Percentiles rank a stretch among this genome's conserved stretches.
Evolutionary conservation across 2,113 vertebrate species (phyloP).

Genomic region (Oxyruncus cristatus): DNA sequence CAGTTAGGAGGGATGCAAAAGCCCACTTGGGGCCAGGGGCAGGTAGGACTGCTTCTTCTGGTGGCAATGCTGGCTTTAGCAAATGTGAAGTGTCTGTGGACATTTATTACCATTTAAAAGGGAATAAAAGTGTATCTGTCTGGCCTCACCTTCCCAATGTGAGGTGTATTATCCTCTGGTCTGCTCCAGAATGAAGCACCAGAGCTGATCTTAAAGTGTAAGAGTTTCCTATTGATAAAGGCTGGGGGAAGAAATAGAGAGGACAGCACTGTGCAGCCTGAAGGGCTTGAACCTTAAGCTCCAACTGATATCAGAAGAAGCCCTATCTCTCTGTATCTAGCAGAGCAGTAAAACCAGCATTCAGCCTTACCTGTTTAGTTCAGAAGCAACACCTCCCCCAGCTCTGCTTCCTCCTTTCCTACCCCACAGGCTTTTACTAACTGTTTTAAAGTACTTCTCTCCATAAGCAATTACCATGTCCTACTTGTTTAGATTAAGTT

Average conservation of each 20-base stretch:
- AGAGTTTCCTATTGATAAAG: background rate
- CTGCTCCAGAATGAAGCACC: background rate
- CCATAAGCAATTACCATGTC: conserved; percentile 49
- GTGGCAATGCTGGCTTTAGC: background rate
- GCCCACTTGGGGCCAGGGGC: too few species aligned
- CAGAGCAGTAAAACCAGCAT: background rate
- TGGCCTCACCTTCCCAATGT: background rate
- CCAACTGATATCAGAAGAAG: background rate
- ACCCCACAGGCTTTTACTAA: conserved; percentile 34
- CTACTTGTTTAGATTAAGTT: conserved; percentile 61
- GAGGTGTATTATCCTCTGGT: background rate
- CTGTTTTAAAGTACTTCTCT: conserved; percentile 47
- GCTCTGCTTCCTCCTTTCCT: background rate
- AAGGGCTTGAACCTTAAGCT: background rate
- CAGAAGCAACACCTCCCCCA: background rate
- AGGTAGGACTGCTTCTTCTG: background rate
- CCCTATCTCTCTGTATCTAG: background rate
- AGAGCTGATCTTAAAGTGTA: background rate
- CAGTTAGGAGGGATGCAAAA: background rate
- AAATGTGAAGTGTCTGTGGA: background rate
- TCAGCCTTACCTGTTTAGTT: background rate
- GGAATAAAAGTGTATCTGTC: background rate
- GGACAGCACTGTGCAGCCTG: background rate
- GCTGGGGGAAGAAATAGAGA: background rate
- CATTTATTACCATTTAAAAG: background rate